Conservation (phyloP, 2,113 vertebrate species). For the Gavialis gangeticus region DNA sequence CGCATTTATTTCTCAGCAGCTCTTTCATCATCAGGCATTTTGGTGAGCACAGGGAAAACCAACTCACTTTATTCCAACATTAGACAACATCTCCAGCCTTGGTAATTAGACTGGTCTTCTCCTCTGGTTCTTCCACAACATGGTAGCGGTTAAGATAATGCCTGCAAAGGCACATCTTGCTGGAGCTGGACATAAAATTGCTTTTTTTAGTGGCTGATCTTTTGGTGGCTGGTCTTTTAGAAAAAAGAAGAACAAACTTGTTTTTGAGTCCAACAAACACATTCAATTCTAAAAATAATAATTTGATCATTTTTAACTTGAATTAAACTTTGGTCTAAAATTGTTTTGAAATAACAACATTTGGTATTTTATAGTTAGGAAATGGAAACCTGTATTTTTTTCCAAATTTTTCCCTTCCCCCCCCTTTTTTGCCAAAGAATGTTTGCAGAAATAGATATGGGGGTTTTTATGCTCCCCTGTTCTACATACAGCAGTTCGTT, state of each 20-base stretch:
- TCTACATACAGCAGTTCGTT: background rate
- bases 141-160: background rate
- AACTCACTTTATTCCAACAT: background rate
- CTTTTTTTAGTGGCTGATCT: background rate
- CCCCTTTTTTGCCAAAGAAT: too few species aligned
- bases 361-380: too few species aligned
- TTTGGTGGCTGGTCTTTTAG: background rate
- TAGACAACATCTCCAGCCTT: background rate
- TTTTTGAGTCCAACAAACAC: background rate
- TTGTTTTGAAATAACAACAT: too few species aligned
- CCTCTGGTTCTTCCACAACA: background rate
- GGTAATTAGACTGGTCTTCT: background rate
- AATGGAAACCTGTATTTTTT: too few species aligned
- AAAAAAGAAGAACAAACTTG: background rate
- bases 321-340: too few species aligned
- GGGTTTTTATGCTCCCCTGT: background rate
- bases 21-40: background rate
- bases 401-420: too few species aligned
- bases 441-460: too few species aligned
- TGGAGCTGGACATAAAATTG: background rate
- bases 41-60: background rate
- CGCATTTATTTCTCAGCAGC: background rate
- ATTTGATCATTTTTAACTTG: background rate
- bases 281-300: background rate
- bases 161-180: background rate